Conservation (phyloP, 2,113 vertebrate species). For the Sphaerodactylus townsendi region DNA sequence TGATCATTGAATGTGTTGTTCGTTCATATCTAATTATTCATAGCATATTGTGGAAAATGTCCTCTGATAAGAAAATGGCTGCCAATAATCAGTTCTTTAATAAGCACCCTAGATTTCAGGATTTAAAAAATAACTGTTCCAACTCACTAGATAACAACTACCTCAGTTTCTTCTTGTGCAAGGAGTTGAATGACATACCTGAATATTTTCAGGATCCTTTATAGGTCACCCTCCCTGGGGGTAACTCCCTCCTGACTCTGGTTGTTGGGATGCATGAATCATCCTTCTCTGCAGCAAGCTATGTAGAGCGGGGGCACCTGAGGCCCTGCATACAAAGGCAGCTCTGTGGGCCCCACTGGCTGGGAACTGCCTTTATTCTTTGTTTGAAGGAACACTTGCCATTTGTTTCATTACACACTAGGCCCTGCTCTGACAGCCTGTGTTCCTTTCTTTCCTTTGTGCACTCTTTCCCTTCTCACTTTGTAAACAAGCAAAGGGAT, state of each 20-base stretch:
- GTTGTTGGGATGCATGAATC: background rate
- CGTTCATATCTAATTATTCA: background rate
- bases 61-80: background rate
- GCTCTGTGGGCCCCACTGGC: conserved; percentile 26
- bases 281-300: background rate
- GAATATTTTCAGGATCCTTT: background rate
- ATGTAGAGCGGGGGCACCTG: conserved; percentile 18
- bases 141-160: too few species aligned
- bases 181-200: background rate
- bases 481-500: conserved; percentile 26
- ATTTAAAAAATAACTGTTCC: background rate
- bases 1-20: background rate
- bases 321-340: conserved; percentile 19
- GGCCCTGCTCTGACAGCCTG: conserved; percentile 4
- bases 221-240: background rate
- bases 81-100: background rate
- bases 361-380: conserved; percentile 33
- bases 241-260: background rate
- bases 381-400: conserved; percentile 24
- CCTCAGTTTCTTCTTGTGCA: background rate
- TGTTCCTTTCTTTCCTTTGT: conserved; percentile 21
- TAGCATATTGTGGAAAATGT: background rate
- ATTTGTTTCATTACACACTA: conserved; percentile 18
- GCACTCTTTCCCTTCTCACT: background rate
- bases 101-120: background rate